These are phyloP conservation scores for Eupelmus urozonus DNA, from an alignment of 2,888 invertebrate genomes.

Conservation along the genomic window DNA sequence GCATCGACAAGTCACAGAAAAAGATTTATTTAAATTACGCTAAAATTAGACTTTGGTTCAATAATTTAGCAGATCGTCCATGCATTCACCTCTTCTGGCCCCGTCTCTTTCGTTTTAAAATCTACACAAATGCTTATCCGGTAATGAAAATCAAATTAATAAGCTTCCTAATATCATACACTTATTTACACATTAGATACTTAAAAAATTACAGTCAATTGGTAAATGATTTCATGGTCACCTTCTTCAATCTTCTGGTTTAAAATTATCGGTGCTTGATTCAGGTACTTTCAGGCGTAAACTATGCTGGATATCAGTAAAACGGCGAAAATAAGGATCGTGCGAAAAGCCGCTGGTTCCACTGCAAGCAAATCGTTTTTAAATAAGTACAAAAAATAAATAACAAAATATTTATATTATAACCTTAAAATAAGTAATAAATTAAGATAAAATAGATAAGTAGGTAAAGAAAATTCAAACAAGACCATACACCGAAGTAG, in stretches of 20 bases:
- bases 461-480: no score
- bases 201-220: slow-evolving; percentile 20
- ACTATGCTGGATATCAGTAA: slow-evolving; percentile 63
- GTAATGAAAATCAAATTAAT: slow-evolving; percentile 42
- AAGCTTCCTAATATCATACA: slow-evolving; percentile 49
- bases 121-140: slow-evolving; percentile 15
- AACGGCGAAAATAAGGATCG: slow-evolving; percentile 63
- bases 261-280: slow-evolving; percentile 53
- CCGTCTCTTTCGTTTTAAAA: slow-evolving; percentile 3
- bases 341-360: slow-evolving; percentile 59
- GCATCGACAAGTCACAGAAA: slow-evolving; percentile 14
- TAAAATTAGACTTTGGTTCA: slow-evolving; percentile 59
- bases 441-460: no score
- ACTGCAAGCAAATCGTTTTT: slow-evolving; percentile 43
- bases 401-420: not conserved
- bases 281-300: slow-evolving; percentile 64
- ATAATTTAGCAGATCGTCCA: slow-evolving; percentile 36
- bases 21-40: slow-evolving; percentile 37
- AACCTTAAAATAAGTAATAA: no score
- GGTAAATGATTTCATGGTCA: not conserved
- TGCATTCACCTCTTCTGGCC: not conserved
- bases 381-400: slow-evolving; percentile 10
- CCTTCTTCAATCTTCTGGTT: slow-evolving; percentile 48
- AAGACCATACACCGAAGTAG: no score
- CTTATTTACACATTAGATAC: slow-evolving; percentile 52